Base-by-base conservation (phyloP, 2,888 invertebrate species). In the Esperia sulphurella region DNA sequence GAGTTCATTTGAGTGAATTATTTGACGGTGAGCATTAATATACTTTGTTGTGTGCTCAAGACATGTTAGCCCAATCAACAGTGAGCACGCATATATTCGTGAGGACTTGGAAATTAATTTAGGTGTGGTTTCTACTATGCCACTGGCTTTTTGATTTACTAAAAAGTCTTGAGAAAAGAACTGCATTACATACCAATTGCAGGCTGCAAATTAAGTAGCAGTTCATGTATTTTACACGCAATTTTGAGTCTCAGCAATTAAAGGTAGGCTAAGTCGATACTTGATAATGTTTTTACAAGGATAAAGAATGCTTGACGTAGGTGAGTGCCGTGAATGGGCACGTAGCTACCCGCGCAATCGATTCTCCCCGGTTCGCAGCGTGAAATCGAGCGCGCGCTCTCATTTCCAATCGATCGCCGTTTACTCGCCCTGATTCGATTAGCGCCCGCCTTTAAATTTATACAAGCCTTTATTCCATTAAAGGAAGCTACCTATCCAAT, bases 321-420 rank as follows among this genome's bases (percentile, higher is more conserved):
- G 2, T 21, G 21, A 62, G 64, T 65, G 63, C 66, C 62, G 59
- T 68, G 71, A 79, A 76, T 75, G 65, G 68, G 67, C 79, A 70
- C 67, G 73, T 68, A 68, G 35, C 63, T 59, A 37, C 14, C 40
- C 41, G 49, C 12, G 60, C 68, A 82, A 87, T 86, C 84, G 81
- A 87, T 88, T 86, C 68, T 68, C 74, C 71, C 60, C 83, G 82
- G 70, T 71, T 62, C 68, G 62, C 65, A 73, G 84, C 85, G 83
- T 89, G 84, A 87, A 89, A 88, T 88, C 83, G 78, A 75, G 67
- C 71, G 72, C 65, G 57, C 75, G 74, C 70, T 73, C 78, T 71
- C 70, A 69, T 75, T 75, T 65, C 69, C 63, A 76, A 79, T 77
- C 81, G 78, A 79, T 82, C 68, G 68, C 67, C 71, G 65, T 75